Evolutionary conservation across 2,113 vertebrate genomes (phyloP).

Genomic region (Centropus bengalensis): DNA sequence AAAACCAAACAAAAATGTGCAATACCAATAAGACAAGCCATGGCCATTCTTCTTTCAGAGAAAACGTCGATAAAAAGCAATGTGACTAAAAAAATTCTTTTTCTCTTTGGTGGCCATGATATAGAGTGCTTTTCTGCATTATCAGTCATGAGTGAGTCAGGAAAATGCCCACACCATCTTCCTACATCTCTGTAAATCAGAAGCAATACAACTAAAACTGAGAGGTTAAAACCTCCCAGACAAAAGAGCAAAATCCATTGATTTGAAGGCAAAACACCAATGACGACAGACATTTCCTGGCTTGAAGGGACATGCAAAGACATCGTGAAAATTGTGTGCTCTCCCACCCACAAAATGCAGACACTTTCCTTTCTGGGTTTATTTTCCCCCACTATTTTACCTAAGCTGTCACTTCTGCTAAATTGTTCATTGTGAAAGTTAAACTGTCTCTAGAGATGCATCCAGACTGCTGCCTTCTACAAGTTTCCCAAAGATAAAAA

Average conservation of each 20-base stretch:
- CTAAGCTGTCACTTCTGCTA: constrained; percentile 50
- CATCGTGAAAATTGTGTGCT: constrained; percentile 14
- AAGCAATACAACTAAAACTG: neutral
- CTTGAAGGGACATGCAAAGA: constrained; percentile 9
- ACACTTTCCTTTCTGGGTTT: constrained; percentile 47
- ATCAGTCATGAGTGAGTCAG: neutral
- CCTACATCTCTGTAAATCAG: constrained; percentile 5
- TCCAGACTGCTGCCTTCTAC: constrained; percentile 54
- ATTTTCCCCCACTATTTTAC: constrained; percentile 54
- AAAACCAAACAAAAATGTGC: neutral
- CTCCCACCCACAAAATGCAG: constrained; percentile 31
- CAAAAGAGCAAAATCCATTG: constrained; percentile 1
- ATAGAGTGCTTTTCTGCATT: neutral
- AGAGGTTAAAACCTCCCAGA: constrained; percentile 2
- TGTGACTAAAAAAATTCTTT: neutral
- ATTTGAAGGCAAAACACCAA: constrained; percentile 18
- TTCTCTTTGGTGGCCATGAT: neutral
- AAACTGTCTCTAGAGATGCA: constrained; percentile 68
- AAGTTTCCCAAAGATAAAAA: constrained; percentile 63
- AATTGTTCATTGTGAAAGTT: constrained; percentile 62
- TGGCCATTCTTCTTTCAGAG: neutral
- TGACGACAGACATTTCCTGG: neutral
- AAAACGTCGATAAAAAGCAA: neutral
- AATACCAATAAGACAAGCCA: neutral
- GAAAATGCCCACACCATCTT: neutral